Conservation (phyloP, 2,888 invertebrate species). For the Diaprepes abbreviatus region DNA sequence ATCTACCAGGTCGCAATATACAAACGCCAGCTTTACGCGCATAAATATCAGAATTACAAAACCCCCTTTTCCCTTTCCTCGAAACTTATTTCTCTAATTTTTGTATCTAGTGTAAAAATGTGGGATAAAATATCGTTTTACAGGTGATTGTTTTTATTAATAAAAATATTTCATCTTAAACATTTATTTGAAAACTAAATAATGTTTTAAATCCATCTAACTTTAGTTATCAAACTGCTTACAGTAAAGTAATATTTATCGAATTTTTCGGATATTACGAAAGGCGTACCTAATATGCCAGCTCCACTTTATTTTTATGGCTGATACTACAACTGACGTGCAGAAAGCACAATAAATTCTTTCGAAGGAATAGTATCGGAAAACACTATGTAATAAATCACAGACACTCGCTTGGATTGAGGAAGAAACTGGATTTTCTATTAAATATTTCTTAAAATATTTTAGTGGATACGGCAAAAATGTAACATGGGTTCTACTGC, state of each 20-base stretch:
- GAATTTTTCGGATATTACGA: conserved; percentile 28
- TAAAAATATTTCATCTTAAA: no score
- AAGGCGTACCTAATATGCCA: conserved; percentile 36
- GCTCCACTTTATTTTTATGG: conserved; percentile 34
- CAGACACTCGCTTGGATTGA: conserved; percentile 11
- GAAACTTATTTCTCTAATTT: no score
- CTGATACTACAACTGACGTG: conserved; percentile 36
- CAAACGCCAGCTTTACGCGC: no score
- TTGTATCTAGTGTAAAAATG: no score
- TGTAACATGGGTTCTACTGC: no score
- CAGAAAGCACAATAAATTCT: conserved; percentile 36
- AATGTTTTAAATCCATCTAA: conserved; percentile 17
- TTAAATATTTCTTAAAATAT: conserved; percentile 19
- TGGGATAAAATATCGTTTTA: no score
- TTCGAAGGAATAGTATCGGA: conserved; percentile 18
- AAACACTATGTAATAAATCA: conserved; percentile 31
- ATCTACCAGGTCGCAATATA: no score
- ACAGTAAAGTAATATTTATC: conserved; percentile 16
- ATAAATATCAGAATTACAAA: no score
- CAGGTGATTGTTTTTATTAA: no score
- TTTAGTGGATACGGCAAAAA: no score
- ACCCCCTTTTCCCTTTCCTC: no score
- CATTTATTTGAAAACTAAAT: background rate
- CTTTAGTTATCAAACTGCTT: conserved; percentile 17
- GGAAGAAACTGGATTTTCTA: conserved; percentile 8